Percentiles rank a stretch among this genome's conserved stretches.
These are phyloP conservation scores for Athalia rosae DNA, from an alignment of 2,888 invertebrate species.

Conservation along the genomic window DNA sequence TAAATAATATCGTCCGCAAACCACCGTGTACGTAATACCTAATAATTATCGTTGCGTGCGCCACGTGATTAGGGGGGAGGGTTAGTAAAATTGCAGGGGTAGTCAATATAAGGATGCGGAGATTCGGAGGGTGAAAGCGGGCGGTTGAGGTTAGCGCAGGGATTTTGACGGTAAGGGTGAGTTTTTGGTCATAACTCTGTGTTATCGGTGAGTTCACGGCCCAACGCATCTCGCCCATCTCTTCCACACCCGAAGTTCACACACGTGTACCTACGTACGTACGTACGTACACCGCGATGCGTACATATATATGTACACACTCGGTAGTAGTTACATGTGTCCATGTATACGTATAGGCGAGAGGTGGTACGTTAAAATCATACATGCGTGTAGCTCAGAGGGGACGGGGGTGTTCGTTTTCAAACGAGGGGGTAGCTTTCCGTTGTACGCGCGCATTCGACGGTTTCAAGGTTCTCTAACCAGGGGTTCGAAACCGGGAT, in stretches of 20 bases:
- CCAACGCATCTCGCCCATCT: slow-evolving; percentile 64
- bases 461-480: too few species aligned
- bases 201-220: slow-evolving; percentile 71
- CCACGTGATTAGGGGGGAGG: not conserved
- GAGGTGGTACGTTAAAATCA: not conserved
- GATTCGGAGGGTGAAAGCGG: not conserved
- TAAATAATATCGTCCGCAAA: too few species aligned
- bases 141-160: slow-evolving; percentile 34
- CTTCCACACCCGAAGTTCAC: not conserved
- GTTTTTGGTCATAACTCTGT: slow-evolving; percentile 66
- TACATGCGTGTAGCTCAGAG: not conserved
- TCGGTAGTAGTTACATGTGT: not conserved
- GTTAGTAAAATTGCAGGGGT: not conserved
- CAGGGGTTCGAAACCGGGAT: too few species aligned
- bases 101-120: not conserved
- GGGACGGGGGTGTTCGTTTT: not conserved
- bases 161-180: slow-evolving; percentile 50
- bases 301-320: not conserved
- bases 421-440: too few species aligned
- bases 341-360: too few species aligned
- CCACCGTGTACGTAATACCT: too few species aligned
- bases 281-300: not conserved
- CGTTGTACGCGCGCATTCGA: too few species aligned
- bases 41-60: not conserved
- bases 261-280: too few species aligned